Evolutionary conservation across 2,113 vertebrate species (phyloP).

Genomic region (Anser brachyrhynchus): DNA sequence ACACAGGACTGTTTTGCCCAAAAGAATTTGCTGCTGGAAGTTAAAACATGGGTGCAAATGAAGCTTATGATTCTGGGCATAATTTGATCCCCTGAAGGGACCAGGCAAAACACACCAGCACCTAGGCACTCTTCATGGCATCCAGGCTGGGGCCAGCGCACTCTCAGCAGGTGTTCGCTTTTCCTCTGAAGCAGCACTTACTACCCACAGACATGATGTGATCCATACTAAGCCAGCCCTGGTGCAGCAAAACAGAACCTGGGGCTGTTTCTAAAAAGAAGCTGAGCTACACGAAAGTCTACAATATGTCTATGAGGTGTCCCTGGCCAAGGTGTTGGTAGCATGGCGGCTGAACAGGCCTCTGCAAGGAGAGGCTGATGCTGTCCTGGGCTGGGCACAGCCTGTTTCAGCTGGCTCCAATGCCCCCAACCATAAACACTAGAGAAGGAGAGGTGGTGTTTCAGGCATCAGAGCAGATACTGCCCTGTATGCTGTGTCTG

Average conservation of each 20-base stretch:
- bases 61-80: background rate
- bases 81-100: background rate
- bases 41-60: background rate
- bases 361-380: background rate
- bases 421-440: background rate
- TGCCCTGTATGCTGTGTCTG: background rate
- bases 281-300: background rate
- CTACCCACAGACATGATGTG: background rate
- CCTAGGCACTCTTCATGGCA: background rate
- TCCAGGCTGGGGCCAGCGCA: background rate
- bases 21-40: background rate
- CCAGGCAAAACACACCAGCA: background rate
- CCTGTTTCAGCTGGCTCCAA: background rate
- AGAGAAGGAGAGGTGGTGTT: background rate
- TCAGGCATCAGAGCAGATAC: fast-evolving
- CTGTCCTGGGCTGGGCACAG: background rate
- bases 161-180: background rate
- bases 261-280: background rate
- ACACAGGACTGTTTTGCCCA: fast-evolving
- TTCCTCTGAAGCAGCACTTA: background rate
- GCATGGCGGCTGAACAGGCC: fast-evolving
- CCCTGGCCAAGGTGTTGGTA: fast-evolving
- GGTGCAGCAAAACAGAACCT: background rate
- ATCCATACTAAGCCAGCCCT: background rate
- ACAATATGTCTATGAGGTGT: fast-evolving